These are phyloP conservation scores for Crenichthys baileyi DNA, from an alignment of 2,797 vertebrate genomes.

Conservation along the genomic window DNA sequence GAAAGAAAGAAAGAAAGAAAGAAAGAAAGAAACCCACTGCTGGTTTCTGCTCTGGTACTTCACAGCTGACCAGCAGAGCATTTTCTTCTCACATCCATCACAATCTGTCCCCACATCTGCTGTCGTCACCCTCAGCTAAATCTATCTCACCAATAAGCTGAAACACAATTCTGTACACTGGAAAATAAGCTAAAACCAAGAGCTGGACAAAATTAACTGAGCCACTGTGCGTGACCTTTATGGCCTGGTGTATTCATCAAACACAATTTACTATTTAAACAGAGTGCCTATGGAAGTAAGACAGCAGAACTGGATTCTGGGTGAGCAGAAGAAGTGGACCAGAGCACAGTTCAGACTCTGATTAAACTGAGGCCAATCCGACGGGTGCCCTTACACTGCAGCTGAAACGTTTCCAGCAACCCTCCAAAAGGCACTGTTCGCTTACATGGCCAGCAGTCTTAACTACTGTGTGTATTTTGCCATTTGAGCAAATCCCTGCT, in stretches of 20 bases:
- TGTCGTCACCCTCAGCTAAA: constrained; percentile 18
- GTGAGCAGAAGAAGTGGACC: constrained; percentile 20
- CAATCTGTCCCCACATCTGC: constrained; percentile 63
- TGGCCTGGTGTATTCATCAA: constrained; percentile 24
- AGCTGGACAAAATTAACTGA: constrained; percentile 27
- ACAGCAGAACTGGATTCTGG: constrained; percentile 27
- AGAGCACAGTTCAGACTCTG: constrained; percentile 36
- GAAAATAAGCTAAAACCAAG: constrained; percentile 27
- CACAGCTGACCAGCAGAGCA: constrained; percentile 42
- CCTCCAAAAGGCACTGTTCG: constrained; percentile 27
- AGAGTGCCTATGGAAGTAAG: constrained; percentile 12
- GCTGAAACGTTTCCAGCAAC: constrained; percentile 17
- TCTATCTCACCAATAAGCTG: constrained; percentile 12
- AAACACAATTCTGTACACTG: constrained; percentile 18
- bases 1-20: not conserved
- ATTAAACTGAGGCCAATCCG: constrained; percentile 39
- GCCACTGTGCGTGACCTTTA: constrained; percentile 30
- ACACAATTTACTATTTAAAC: constrained; percentile 39
- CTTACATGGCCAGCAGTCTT: constrained; percentile 38
- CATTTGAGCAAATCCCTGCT: constrained; percentile 12
- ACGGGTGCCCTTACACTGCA: constrained; percentile 13
- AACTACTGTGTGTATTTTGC: constrained; percentile 26
- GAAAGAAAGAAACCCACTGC: not conserved
- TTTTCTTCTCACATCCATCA: constrained; percentile 39
- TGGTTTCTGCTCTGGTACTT: constrained; percentile 37